Evolutionary conservation across 2,797 vertebrate genomes (phyloP).

Genomic region (Sphenodon punctatus): DNA sequence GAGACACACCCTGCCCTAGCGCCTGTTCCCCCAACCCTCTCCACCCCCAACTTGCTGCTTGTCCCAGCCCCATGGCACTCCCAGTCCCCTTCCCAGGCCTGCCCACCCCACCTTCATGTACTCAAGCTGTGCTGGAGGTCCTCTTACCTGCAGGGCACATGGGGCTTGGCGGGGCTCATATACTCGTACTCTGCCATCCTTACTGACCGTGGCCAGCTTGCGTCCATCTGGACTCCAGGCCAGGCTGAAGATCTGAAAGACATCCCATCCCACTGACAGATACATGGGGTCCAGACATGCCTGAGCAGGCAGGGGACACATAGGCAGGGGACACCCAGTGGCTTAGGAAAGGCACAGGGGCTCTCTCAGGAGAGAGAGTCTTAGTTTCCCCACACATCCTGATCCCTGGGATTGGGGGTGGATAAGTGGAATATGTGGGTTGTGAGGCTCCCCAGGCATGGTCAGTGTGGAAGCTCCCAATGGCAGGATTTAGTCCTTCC

Average conservation of each 20-base stretch:
- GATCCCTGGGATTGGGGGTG: too few relatives aligned
- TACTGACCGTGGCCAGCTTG: constrained; percentile 89
- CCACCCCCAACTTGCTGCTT: too few relatives aligned
- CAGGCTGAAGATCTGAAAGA: constrained; percentile 88
- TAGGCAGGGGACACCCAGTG: too few relatives aligned
- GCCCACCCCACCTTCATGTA: too few relatives aligned
- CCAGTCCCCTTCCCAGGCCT: too few relatives aligned
- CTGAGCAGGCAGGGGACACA: not conserved
- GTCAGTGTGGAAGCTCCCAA: too few relatives aligned
- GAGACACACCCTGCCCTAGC: too few relatives aligned
- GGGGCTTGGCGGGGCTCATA: constrained; percentile 84
- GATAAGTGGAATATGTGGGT: too few relatives aligned
- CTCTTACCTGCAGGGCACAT: constrained; percentile 82
- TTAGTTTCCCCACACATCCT: not conserved
- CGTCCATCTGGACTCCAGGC: constrained; percentile 92
- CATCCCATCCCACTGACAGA: accelerated
- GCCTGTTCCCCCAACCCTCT: not conserved
- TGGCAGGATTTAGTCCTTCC: too few relatives aligned
- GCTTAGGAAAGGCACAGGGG: not conserved
- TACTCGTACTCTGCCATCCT: constrained; percentile 87
- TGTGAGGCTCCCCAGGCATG: too few relatives aligned
- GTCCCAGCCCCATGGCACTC: too few relatives aligned
- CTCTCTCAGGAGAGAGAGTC: not conserved
- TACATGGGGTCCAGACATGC: not conserved
- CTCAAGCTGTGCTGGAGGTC: accelerated